A percentile compares a stretch with the other conserved stretches of the same genome.
Evolutionary conservation across 92 coral and sea anemone species (phyloP).

Genomic region (Muricea muricata): DNA sequence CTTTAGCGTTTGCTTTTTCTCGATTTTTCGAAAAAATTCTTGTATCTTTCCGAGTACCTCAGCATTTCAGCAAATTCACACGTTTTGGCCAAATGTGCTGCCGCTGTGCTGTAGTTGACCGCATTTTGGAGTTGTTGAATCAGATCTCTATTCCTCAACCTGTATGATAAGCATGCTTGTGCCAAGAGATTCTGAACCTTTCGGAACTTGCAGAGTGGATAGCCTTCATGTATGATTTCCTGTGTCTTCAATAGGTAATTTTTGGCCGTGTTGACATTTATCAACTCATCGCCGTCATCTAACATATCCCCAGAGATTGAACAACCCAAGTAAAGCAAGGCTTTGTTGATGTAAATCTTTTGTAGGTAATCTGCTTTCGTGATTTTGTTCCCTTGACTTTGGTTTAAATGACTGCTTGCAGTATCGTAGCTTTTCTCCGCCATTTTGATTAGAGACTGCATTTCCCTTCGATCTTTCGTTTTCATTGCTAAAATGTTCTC

Average conservation of each 20-base stretch:
- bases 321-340: slow-evolving; percentile 26
- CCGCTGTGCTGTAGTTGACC: neutral
- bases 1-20: too few species aligned
- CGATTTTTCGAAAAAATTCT: slow-evolving; percentile 11
- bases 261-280: slow-evolving; percentile 21
- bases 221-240: neutral
- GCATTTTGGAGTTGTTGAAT: neutral
- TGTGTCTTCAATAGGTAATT: neutral
- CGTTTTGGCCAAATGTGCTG: neutral
- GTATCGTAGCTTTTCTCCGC: slow-evolving; percentile 25
- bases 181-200: slow-evolving; percentile 41
- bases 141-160: neutral
- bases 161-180: slow-evolving; percentile 18
- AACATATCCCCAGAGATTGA: slow-evolving; percentile 43
- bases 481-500: slow-evolving; percentile 35
- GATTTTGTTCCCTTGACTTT: neutral
- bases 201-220: slow-evolving; percentile 39
- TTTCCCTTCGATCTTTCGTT: neutral
- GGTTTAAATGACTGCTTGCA: slow-evolving; percentile 11
- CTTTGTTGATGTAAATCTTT: slow-evolving; percentile 31
- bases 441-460: neutral
- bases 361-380: slow-evolving; percentile 38
- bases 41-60: neutral
- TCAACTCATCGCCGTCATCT: neutral
- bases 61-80: slow-evolving; percentile 14